phyloP scores from a whole-genome alignment of 2,797 vertebrate species.

The Sebastes oblongus region DNA sequence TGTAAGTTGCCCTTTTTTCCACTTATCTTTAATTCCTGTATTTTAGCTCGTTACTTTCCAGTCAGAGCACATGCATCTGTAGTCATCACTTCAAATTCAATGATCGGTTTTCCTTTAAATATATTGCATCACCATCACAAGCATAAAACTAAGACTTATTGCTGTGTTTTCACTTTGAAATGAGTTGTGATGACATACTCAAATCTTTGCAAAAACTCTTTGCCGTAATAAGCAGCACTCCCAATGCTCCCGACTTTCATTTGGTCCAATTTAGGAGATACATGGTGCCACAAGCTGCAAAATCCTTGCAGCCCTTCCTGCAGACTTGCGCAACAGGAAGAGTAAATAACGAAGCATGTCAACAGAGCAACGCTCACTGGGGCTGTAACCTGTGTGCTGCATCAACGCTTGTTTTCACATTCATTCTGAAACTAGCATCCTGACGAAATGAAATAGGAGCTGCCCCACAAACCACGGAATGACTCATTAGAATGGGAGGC shows the following conservation, averaged over 20 bases:
- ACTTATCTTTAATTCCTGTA: background rate
- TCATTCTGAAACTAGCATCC: conserved; percentile 45
- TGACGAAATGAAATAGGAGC: conserved; percentile 40
- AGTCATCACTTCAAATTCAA: conserved; percentile 45
- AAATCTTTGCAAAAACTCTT: conserved; percentile 37
- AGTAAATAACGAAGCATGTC: conserved; percentile 70
- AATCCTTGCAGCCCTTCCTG: conserved; percentile 53
- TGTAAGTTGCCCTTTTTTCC: background rate
- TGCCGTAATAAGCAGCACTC: conserved; percentile 37
- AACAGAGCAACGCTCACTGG: conserved; percentile 51
- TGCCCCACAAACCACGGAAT: conserved; percentile 27
- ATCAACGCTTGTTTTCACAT: conserved; percentile 56
- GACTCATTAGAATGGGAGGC: conserved; percentile 28
- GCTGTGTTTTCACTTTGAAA: conserved; percentile 51
- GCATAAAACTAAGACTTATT: conserved; percentile 17
- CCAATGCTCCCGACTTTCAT: conserved; percentile 53
- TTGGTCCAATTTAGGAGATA: conserved; percentile 59
- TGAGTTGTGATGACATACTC: conserved; percentile 57
- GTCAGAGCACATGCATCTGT: conserved; percentile 1
- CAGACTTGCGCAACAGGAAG: conserved; percentile 62
- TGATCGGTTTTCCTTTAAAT: conserved; percentile 42
- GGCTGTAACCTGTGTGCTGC: conserved; percentile 45
- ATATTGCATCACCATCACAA: conserved; percentile 45
- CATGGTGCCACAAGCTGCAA: conserved; percentile 35
- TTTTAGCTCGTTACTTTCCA: conserved; percentile 12